These are phyloP conservation scores for Sparidentex hasta DNA, from an alignment of 2,797 vertebrate genomes.

Conservation along the genomic window DNA sequence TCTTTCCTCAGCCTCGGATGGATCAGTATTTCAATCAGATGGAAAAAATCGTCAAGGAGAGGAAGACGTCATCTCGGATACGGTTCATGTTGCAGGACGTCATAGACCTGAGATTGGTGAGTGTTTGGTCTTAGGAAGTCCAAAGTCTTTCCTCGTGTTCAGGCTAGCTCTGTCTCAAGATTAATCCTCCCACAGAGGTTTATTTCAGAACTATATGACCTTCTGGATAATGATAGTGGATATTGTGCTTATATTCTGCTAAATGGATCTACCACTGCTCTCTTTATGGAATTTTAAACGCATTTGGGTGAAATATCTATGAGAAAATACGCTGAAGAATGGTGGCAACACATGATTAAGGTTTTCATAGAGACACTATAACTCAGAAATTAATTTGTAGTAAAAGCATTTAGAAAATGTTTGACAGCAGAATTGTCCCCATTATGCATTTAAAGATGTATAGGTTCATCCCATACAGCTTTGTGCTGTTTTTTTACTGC, in stretches of 20 bases:
- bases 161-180: background rate
- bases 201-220: slow-evolving; percentile 25
- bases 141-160: background rate
- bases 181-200: slow-evolving; percentile 8
- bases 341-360: background rate
- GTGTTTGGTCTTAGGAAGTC: slow-evolving; percentile 62
- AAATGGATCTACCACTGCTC: background rate
- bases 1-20: slow-evolving; percentile 92
- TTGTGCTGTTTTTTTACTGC: background rate
- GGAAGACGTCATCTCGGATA: slow-evolving; percentile 97
- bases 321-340: background rate
- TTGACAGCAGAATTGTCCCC: background rate
- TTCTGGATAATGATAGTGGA: slow-evolving; percentile 1
- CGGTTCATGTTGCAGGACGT: slow-evolving; percentile 98
- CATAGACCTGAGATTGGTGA: slow-evolving; percentile 96
- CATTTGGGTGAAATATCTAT: background rate
- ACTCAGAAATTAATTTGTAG: background rate
- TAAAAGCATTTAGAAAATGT: background rate
- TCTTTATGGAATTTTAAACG: slow-evolving; percentile 16
- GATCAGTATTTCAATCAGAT: slow-evolving; percentile 99
- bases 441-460: background rate
- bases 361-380: background rate
- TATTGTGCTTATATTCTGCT: slow-evolving; percentile 18
- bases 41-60: slow-evolving; percentile 99
- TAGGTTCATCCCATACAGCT: background rate